These are phyloP conservation scores for Numida meleagris DNA, from an alignment of 2,113 vertebrate species.

Conservation along the genomic window DNA sequence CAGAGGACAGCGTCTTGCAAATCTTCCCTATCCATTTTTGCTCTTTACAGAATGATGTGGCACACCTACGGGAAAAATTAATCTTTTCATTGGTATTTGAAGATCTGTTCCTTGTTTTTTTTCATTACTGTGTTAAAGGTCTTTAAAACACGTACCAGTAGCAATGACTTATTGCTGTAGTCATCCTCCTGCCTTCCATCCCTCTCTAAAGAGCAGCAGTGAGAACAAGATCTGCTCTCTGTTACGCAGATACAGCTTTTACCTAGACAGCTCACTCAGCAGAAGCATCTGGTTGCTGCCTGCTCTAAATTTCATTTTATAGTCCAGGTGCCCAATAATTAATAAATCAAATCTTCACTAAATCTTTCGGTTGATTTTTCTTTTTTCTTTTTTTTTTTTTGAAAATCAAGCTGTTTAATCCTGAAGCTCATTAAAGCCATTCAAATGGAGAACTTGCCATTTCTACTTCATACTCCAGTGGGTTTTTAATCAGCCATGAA, in stretches of 20 bases:
- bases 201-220: not conserved
- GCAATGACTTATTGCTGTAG: not conserved
- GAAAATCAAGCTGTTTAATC: not conserved
- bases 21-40: not conserved
- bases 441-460: not conserved
- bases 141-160: not conserved
- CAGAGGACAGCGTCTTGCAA: not conserved
- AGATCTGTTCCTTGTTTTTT: not conserved
- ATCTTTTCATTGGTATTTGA: not conserved
- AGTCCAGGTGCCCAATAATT: not conserved
- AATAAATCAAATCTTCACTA: constrained; percentile 22
- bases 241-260: not conserved
- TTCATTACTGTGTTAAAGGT: not conserved
- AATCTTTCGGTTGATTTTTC: constrained; percentile 19
- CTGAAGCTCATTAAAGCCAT: not conserved
- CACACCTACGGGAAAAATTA: not conserved
- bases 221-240: not conserved
- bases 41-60: not conserved
- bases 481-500: not conserved
- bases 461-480: not conserved
- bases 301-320: not conserved
- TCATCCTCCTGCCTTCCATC: not conserved
- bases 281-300: not conserved
- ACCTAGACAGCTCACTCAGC: not conserved
- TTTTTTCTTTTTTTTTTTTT: not conserved